Evolutionary conservation across 1,140 invertebrate species (phyloP).

Genomic region (Metopolophium dirhodum): DNA sequence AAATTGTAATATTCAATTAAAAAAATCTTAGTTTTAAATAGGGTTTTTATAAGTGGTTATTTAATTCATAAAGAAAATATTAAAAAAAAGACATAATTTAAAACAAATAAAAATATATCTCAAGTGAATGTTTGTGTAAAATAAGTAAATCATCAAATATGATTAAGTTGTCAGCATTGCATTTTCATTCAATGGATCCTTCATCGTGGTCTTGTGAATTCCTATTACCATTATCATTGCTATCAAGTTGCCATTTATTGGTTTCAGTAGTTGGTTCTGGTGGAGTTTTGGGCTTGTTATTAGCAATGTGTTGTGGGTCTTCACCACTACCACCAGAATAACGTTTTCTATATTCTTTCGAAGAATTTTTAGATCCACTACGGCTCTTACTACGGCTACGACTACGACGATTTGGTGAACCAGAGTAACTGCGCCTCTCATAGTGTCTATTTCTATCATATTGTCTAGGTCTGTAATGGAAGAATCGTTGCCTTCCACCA

Average conservation of each 20-base stretch:
- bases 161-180: background rate
- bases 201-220: constrained; percentile 51
- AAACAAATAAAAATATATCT: constrained; percentile 17
- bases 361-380: constrained; percentile 34
- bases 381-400: constrained; percentile 49
- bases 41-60: background rate
- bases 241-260: constrained; percentile 44
- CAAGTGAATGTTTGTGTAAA: background rate
- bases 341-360: constrained; percentile 54
- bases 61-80: background rate
- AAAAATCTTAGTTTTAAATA: constrained; percentile 29
- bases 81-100: background rate
- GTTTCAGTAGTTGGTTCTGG: constrained; percentile 39
- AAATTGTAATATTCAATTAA: background rate
- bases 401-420: constrained; percentile 44
- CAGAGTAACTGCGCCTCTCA: constrained; percentile 46
- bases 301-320: constrained; percentile 10
- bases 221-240: constrained; percentile 35
- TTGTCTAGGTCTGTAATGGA: constrained; percentile 55
- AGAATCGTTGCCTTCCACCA: constrained; percentile 52
- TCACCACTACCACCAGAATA: constrained; percentile 43
- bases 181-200: constrained; percentile 44
- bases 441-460: constrained; percentile 44
- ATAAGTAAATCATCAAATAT: constrained; percentile 9
- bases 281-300: constrained; percentile 49